Base-by-base conservation (phyloP, 2,797 vertebrate genomes). In the Tauraco hartlaubi region DNA sequence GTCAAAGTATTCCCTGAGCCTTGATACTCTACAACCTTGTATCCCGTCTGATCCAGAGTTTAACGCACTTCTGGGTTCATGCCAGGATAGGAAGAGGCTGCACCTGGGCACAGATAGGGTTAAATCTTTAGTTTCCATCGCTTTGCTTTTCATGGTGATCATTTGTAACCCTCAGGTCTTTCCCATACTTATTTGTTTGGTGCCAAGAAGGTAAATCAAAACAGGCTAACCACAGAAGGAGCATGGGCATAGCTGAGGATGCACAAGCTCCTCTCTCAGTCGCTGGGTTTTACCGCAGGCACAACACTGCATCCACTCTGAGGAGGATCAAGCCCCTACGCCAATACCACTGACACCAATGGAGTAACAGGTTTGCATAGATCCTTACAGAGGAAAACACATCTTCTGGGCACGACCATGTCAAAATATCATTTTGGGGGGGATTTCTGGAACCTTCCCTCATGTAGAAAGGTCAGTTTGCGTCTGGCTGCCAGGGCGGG, bases 11-110 rank as follows among this genome's bases (percentile, higher is more conserved):
- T 92, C 73, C 54, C 46, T 35, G 29, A 80, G 44, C 72, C 41
- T 83, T 74, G 71, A 61, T 92, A 49, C 22, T 62, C 25, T 56
- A 71, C 54, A 79, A 22, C 33, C 28, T 84, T 0, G 0, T 48
- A 61, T 67, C 82, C 23, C 67, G 33, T 55, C 44, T 78, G 26
- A 78, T 69, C n/a, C 78, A 66, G 86, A 92, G 28, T 68, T 88
- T 64, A 81, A 74, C 46, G 49, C 9, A 61, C 8, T 4, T 48
- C 28, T 52, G 31, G 16, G 23, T 39, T 88, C 80, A 61, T 49
- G 23, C 23, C 25, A 81, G 54, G 20, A 86, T 44, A 31, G 39
- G 62, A 92, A 75, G 41, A 61, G 41, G 61, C 37, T 28, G 55
- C 14, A 58, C 35, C 39, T 64, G 25, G 31, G 8, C 55, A 81